These are phyloP conservation scores for Turritopsis rubra DNA, from an alignment of 30 jellyfish, hydroid and myxozoan genomes.

Conservation along the genomic window DNA sequence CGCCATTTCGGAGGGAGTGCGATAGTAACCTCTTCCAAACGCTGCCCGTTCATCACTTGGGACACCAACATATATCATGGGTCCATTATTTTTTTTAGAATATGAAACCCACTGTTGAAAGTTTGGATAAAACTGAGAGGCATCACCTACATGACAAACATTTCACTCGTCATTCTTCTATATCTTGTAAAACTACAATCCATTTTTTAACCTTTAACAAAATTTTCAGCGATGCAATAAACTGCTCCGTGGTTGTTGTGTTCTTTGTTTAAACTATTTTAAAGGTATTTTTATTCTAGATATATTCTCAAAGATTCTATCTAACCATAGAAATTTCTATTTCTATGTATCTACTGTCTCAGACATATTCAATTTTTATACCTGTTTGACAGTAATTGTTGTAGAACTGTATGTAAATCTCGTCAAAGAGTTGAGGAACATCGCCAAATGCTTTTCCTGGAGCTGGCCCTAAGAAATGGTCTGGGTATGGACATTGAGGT, in stretches of 20 bases:
- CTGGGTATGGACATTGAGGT: conserved; percentile 65
- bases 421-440: conserved; percentile 49
- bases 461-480: conserved; percentile 47
- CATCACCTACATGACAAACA: conserved; percentile 15
- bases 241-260: too few species aligned
- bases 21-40: conserved; percentile 32
- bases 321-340: too few species aligned
- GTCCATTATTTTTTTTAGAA: conserved; percentile 38
- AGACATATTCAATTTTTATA: too few species aligned
- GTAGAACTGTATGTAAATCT: conserved; percentile 57
- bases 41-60: conserved; percentile 58
- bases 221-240: too few species aligned
- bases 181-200: too few species aligned
- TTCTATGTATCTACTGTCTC: too few species aligned
- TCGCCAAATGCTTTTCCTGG: conserved; percentile 62
- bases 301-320: too few species aligned
- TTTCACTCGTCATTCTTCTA: too few species aligned
- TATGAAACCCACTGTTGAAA: conserved; percentile 33
- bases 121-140: conserved; percentile 27
- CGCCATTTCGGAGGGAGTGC: conserved; percentile 41
- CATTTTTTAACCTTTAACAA: too few species aligned
- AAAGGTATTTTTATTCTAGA: too few species aligned
- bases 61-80: conserved; percentile 40
- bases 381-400: conserved; percentile 65
- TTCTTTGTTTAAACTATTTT: too few species aligned